These are phyloP conservation scores for Todus mexicanus DNA, from an alignment of 2,797 vertebrate genomes.

Conservation along the genomic window DNA sequence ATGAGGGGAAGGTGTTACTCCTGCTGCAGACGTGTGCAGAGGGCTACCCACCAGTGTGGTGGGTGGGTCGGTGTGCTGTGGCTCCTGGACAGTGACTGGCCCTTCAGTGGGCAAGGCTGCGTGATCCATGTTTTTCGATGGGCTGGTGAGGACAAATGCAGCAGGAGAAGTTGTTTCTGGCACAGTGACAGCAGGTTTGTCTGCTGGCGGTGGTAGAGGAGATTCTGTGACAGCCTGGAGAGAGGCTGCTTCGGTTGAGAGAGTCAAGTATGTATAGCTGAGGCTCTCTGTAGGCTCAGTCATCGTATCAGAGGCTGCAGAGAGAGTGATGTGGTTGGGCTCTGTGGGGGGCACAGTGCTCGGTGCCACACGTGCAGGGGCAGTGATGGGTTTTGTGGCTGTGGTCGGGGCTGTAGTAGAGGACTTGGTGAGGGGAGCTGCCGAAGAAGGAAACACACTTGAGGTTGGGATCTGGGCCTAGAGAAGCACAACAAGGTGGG, in stretches of 20 bases:
- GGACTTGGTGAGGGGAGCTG: conserved; percentile 48
- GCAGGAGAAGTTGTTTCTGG: conserved; percentile 50
- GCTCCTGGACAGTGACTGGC: not conserved
- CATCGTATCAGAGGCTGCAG: not conserved
- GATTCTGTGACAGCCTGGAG: conserved; percentile 48
- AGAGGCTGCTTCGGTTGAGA: conserved; percentile 51
- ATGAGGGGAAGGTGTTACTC: conserved; percentile 48
- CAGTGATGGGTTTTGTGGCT: not conserved
- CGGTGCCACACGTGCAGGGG: not conserved
- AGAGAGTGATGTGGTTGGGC: not conserved
- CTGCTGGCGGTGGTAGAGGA: conserved; percentile 43
- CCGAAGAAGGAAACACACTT: conserved; percentile 57
- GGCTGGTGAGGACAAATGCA: conserved; percentile 21
- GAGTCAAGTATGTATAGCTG: conserved; percentile 36
- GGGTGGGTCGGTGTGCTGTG: not conserved
- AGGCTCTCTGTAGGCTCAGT: conserved; percentile 39
- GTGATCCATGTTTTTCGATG: not conserved
- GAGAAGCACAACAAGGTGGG: not conserved
- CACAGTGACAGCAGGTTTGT: conserved; percentile 44
- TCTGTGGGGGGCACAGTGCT: conserved; percentile 66
- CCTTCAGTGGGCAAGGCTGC: conserved; percentile 27
- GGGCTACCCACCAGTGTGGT: conserved; percentile 32
- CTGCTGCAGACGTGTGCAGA: not conserved
- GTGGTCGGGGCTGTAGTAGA: not conserved
- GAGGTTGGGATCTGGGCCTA: conserved; percentile 60